phyloP scores from a whole-genome alignment of 1,140 invertebrate species.

The Pseudomyrmex dendroicus region DNA sequence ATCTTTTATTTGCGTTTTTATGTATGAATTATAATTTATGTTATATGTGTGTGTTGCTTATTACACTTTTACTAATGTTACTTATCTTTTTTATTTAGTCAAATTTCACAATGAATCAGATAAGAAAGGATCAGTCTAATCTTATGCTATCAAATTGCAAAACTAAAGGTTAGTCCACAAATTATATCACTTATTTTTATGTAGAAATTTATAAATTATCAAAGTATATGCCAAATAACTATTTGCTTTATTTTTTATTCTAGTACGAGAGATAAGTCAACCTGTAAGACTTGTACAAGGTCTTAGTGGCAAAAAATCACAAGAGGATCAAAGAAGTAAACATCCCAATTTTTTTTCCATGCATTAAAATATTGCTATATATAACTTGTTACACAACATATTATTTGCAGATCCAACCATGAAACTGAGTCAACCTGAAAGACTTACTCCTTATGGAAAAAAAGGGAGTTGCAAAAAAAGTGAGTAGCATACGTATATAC shows the following conservation, averaged over 20 bases:
- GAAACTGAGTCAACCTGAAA: slow-evolving; percentile 62
- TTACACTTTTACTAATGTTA: too few relatives aligned
- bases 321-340: slow-evolving; percentile 17
- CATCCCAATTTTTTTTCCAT: slow-evolving; percentile 16
- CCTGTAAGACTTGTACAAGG: slow-evolving; percentile 60
- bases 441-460: slow-evolving; percentile 14
- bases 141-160: too few relatives aligned
- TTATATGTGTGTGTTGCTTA: too few relatives aligned
- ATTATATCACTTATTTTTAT: too few relatives aligned
- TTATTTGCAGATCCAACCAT: slow-evolving; percentile 50
- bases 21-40: too few relatives aligned
- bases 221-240: too few relatives aligned
- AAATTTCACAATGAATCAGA: too few relatives aligned
- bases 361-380: not conserved
- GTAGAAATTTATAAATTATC: too few relatives aligned
- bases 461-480: slow-evolving; percentile 6
- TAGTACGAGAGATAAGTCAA: slow-evolving; percentile 9
- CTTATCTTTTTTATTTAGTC: too few relatives aligned
- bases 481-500: slow-evolving; percentile 44
- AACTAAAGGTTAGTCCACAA: too few relatives aligned
- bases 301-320: not conserved
- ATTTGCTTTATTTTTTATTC: not conserved
- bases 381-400: slow-evolving; percentile 1
- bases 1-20: too few relatives aligned
- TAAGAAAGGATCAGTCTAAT: too few relatives aligned